Evolutionary conservation across 2,113 vertebrate genomes (phyloP).

Genomic region (Oryzias woworae): DNA sequence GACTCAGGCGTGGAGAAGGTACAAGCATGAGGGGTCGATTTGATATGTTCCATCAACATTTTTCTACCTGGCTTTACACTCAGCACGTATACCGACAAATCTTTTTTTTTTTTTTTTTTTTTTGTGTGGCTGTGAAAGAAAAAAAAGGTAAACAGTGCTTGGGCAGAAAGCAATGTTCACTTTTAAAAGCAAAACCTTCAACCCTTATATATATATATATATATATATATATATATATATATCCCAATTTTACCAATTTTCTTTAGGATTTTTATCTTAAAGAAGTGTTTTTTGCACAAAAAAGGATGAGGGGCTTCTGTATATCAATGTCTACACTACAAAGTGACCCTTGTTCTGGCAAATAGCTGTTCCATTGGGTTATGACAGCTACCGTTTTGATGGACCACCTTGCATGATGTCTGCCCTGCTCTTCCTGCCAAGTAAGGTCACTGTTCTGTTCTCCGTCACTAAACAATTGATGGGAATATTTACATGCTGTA

Average conservation of each 20-base stretch:
- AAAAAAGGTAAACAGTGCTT: too few species aligned
- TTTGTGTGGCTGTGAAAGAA: too few species aligned
- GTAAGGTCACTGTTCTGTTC: constrained; percentile 32
- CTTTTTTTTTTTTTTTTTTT: too few species aligned
- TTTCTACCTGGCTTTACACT: not conserved
- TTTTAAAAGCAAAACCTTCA: too few species aligned
- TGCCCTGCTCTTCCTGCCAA: constrained; percentile 1
- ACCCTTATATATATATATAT: too few species aligned
- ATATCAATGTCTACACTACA: not conserved
- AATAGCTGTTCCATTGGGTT: constrained; percentile 23
- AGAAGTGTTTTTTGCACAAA: not conserved
- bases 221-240: too few species aligned
- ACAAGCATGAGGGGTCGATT: constrained; percentile 49
- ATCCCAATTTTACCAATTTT: too few species aligned
- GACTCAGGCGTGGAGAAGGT: constrained; percentile 28
- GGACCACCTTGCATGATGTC: constrained; percentile 41
- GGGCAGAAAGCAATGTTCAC: too few species aligned
- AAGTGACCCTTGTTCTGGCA: constrained; percentile 9
- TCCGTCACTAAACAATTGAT: constrained; percentile 6
- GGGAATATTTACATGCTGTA: not conserved
- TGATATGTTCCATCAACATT: constrained; percentile 58
- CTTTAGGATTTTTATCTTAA: too few species aligned
- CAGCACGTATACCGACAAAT: too few species aligned
- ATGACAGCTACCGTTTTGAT: constrained; percentile 44
- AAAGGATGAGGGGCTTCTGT: not conserved